Evolutionary conservation across 2,888 invertebrate genomes (phyloP).

Genomic region (Eupeodes latifasciatus): DNA sequence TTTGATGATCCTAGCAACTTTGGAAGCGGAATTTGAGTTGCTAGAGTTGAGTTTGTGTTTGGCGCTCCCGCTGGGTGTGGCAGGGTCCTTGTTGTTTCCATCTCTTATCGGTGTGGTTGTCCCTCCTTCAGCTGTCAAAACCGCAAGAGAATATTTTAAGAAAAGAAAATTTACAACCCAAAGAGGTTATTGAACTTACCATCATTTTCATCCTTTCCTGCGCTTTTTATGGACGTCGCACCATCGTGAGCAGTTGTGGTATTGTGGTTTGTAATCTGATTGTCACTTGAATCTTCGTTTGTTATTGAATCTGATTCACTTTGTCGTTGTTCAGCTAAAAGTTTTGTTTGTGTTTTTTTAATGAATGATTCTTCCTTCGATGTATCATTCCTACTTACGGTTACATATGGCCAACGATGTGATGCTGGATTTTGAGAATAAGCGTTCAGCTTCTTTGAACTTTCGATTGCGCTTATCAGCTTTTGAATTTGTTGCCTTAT

Average conservation of each 20-base stretch:
- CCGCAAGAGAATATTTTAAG: background rate
- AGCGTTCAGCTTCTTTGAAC: constrained; percentile 97
- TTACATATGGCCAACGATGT: constrained; percentile 96
- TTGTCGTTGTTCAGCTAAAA: constrained; percentile 91
- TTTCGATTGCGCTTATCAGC: constrained; percentile 98
- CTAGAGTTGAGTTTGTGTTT: constrained; percentile 86
- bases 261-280: constrained; percentile 86
- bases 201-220: constrained; percentile 83
- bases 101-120: constrained; percentile 81
- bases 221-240: constrained; percentile 80
- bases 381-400: constrained; percentile 86
- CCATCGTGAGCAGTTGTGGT: constrained; percentile 83
- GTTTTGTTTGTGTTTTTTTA: background rate
- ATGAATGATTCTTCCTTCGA: background rate
- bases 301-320: constrained; percentile 95
- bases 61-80: constrained; percentile 80
- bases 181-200: constrained; percentile 77
- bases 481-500: constrained; percentile 97
- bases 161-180: background rate
- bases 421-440: constrained; percentile 99
- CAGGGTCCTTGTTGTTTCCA: constrained; percentile 80
- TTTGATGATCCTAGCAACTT: constrained; percentile 90
- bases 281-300: constrained; percentile 90
- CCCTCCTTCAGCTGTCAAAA: constrained; percentile 70
- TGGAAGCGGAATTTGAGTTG: constrained; percentile 85